These are phyloP conservation scores for Troides oblongomaculatus DNA, from an alignment of 2,888 invertebrate species.

Conservation along the genomic window DNA sequence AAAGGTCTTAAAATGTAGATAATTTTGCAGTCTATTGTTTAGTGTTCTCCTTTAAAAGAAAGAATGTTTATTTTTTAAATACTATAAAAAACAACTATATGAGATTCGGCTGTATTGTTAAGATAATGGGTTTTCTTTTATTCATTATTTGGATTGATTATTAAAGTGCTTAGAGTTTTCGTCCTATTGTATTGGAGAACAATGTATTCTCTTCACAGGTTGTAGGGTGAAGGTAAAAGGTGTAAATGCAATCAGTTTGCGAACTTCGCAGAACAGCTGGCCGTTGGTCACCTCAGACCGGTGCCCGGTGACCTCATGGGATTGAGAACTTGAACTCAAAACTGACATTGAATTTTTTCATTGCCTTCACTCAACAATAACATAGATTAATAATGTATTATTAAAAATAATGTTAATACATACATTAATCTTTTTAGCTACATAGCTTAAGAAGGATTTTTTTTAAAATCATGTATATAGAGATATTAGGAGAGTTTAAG, in stretches of 20 bases:
- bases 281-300: slow-evolving; percentile 78
- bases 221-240: slow-evolving; percentile 40
- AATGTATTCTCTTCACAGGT: slow-evolving; percentile 44
- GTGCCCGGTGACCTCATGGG: slow-evolving; percentile 71
- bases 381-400: background rate
- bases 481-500: too few relatives aligned
- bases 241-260: slow-evolving; percentile 31
- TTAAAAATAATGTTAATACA: background rate
- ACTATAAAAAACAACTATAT: slow-evolving; percentile 1
- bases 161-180: slow-evolving; percentile 19
- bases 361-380: background rate
- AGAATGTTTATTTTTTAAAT: background rate
- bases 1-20: background rate
- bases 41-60: slow-evolving; percentile 1
- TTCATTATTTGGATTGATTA: slow-evolving; percentile 15
- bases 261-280: slow-evolving; percentile 39
- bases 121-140: slow-evolving; percentile 15
- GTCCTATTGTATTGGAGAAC: slow-evolving; percentile 26
- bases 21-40: slow-evolving; percentile 1
- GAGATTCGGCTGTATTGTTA: slow-evolving; percentile 10
- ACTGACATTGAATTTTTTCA: slow-evolving; percentile 49
- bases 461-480: background rate
- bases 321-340: slow-evolving; percentile 69
- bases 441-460: background rate
- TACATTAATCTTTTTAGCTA: background rate